Evolutionary conservation across 1,140 invertebrate genomes (phyloP).

Genomic region (Zaprionus vittiger): DNA sequence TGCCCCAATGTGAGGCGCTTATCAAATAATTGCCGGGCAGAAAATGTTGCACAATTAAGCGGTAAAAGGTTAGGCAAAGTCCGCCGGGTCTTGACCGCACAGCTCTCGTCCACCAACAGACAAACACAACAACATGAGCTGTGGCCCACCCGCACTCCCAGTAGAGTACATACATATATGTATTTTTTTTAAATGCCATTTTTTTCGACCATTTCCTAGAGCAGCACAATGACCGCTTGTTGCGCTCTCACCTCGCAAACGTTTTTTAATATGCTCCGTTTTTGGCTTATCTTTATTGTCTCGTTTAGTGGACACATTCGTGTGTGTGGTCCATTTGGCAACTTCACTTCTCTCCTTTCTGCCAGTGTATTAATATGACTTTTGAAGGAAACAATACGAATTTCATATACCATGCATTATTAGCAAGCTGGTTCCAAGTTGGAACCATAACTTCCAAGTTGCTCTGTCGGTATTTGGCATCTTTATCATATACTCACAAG

Average conservation of each 20-base stretch:
- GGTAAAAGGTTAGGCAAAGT: slow-evolving; percentile 58
- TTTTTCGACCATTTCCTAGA: slow-evolving; percentile 21
- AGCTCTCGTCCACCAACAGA: slow-evolving; percentile 1
- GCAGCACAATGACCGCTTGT: slow-evolving; percentile 45
- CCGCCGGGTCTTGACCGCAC: slow-evolving; percentile 34
- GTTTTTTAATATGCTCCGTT: slow-evolving; percentile 62
- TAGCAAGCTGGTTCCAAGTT: not conserved
- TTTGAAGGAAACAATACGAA: not conserved
- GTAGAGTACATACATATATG: slow-evolving; percentile 14
- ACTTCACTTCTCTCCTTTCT: slow-evolving; percentile 7
- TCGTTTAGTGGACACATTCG: slow-evolving; percentile 71
- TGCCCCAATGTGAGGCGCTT: slow-evolving; percentile 73
- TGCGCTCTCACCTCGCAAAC: slow-evolving; percentile 50
- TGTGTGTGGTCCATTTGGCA: slow-evolving; percentile 60
- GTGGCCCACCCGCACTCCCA: not conserved
- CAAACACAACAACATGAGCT: not conserved
- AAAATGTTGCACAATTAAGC: slow-evolving; percentile 81
- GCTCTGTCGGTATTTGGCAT: too few relatives aligned
- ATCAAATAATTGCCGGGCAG: slow-evolving; percentile 83
- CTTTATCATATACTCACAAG: too few relatives aligned
- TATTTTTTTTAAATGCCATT: slow-evolving; percentile 25
- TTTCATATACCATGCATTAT: not conserved
- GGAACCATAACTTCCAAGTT: not conserved
- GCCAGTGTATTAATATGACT: not conserved
- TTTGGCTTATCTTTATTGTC: slow-evolving; percentile 80